Base-by-base conservation (phyloP, 2,113 vertebrate species). In the Mastomys coucha region DNA sequence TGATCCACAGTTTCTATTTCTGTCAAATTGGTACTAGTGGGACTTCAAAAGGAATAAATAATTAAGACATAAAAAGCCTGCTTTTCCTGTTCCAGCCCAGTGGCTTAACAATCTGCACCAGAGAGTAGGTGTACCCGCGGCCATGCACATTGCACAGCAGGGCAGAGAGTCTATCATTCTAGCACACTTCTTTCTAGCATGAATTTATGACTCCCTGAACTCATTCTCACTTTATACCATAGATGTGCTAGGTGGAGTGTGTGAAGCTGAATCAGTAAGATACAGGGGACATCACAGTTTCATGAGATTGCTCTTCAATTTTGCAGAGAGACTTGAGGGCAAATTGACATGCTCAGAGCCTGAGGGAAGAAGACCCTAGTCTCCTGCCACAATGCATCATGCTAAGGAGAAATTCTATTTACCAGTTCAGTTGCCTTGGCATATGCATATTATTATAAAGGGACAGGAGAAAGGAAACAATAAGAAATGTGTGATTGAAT, bases 11-110 rank as follows among this genome's bases (percentile, higher is more conserved):
- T 73, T 97, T 97, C 96, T 95, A 97, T 96, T 97, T 96, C 70
- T 94, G 60, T 94, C 82, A 96, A 96, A 94, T 96, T 42, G 53
- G 70, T 93, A 95, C 67, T n/a, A 89, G 94, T 96, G 82, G 91
- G 96, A 95, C 94, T 97, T 97, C 97, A 98, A 97, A 96, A 86
- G 42, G 76, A 97, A 93, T 85, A 94, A 94, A 94, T 84, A 94
- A 94, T 95, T 92, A 91, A 94, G 73, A 93, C 78, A 89, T 1
- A 42, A 78, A 95, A 96, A 94, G 49, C 65, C 31, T 85, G 17
- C 36, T 86, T 93, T 88, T 92, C 94, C 42, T 24, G 94, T 96
- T 96, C 94, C 82, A 93, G 95, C 20, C 42, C 87, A 95, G 77
- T 94, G 88, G 96, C 16, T 87, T 92, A 93, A 92, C 72, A 78